Base-by-base conservation (phyloP, 2,888 invertebrate genomes). In the Lasioglossum marginatum region DNA sequence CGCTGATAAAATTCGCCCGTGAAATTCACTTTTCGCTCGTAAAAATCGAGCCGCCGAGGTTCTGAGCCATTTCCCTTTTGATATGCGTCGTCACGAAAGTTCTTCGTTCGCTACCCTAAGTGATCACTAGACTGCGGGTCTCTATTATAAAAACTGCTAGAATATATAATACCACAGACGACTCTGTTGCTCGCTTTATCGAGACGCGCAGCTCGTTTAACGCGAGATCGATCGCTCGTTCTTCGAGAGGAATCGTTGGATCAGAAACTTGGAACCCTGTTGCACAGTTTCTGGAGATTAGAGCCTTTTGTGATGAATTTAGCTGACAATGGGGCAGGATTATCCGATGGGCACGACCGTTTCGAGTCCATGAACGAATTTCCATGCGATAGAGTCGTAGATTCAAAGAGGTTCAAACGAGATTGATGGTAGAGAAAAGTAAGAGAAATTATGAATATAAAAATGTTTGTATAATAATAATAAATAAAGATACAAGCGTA, bases 1-100 rank as follows among this genome's bases (percentile, higher is more conserved):
- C 81, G 79, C 31, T 70, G 75, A 52, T 23, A 43, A 68, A 73
- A 43, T 79, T 80, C 60, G 34, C 76, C 45, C 79, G 84, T 82
- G 88, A 92, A 92, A 93, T 93, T 93, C 93, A 92, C 93, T 93
- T 92, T 93, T 88, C 83, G 87, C 92, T 93, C 92, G 90, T 93
- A 37, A 91, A 93, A 93, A 89, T 83, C 89, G 83, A 91, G 90
- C 90, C 89, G 90, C 89, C 52, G 86, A 88, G 86, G 80, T 82
- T 83, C 85, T 77, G 87, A 81, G 88, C 78, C 76, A 71, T 76
- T 85, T 82, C 82, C 77, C 68, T 68, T 78, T 77, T 70, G 14
- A 60, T 43, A 43, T 6, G 12, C 60, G 14, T 27, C 14, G 10
- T 27, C 60, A 27, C 27, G 60, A 60, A 60, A 60, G 60, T 60